Evolutionary conservation across 2,888 invertebrate species (phyloP).

Genomic region (Hedya salicella): DNA sequence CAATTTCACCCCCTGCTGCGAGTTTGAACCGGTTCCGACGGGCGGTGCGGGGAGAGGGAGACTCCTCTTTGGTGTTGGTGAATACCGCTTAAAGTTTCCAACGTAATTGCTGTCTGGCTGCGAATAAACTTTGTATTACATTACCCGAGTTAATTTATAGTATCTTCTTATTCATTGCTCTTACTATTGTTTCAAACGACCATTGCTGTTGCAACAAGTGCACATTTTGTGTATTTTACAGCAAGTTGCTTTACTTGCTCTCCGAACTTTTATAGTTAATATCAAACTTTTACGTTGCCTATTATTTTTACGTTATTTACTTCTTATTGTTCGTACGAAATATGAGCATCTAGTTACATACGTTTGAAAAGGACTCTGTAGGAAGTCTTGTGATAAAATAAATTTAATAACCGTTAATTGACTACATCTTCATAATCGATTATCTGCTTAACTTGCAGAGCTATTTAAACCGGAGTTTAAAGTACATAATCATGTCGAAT

Average conservation of each 20-base stretch:
- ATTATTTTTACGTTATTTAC: neutral
- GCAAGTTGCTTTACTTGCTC: slow-evolving; percentile 14
- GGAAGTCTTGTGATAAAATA: too few species aligned
- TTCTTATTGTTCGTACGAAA: too few species aligned
- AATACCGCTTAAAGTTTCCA: slow-evolving; percentile 80
- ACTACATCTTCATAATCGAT: slow-evolving; percentile 1
- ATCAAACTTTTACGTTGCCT: slow-evolving; percentile 5
- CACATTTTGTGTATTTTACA: slow-evolving; percentile 31
- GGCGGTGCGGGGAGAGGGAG: slow-evolving; percentile 55
- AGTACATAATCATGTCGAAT: slow-evolving; percentile 47
- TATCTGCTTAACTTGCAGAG: slow-evolving; percentile 19
- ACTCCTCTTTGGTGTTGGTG: slow-evolving; percentile 75
- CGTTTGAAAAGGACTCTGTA: too few species aligned
- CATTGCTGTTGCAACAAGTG: slow-evolving; percentile 28
- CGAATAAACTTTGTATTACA: slow-evolving; percentile 83
- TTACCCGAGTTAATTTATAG: slow-evolving; percentile 82
- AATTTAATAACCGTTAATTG: neutral
- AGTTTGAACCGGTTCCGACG: slow-evolving; percentile 69
- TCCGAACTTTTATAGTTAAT: slow-evolving; percentile 27
- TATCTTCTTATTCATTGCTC: slow-evolving; percentile 78
- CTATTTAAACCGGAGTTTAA: slow-evolving; percentile 45
- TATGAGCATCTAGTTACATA: too few species aligned
- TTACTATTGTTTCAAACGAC: slow-evolving; percentile 69
- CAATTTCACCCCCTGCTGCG: slow-evolving; percentile 68
- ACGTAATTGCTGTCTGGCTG: slow-evolving; percentile 82